phyloP scores from a whole-genome alignment of 2,113 vertebrate genomes.

The Corythaixoides concolor region DNA sequence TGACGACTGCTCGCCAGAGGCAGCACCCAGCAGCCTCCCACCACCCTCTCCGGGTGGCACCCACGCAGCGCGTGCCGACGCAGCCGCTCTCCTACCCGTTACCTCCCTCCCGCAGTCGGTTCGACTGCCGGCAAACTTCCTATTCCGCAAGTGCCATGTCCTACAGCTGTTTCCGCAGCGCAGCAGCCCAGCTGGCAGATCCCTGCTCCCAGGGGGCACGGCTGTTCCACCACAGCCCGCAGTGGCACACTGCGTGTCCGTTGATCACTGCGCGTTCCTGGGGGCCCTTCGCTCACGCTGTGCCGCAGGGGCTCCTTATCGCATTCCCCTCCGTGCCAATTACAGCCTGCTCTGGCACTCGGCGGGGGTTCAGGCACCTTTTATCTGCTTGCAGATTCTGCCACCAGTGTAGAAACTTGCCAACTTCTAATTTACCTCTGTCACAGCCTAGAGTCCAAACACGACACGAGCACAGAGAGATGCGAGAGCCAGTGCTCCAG shows the following conservation, averaged over 20 bases:
- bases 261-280: not conserved
- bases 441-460: not conserved
- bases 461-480: not conserved
- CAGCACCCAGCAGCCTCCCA: not conserved
- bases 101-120: no score
- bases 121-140: not conserved
- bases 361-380: not conserved
- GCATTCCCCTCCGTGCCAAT: not conserved
- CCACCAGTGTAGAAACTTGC: not conserved
- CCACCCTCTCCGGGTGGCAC: not conserved
- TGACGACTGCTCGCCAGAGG: not conserved
- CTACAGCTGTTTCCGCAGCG: not conserved
- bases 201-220: no score
- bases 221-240: not conserved
- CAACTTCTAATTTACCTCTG: not conserved
- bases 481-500: fast-evolving
- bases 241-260: fast-evolving
- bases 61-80: fast-evolving
- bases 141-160: not conserved
- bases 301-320: not conserved
- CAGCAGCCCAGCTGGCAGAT: not conserved
- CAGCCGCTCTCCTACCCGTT: not conserved
- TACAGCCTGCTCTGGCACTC: not conserved
- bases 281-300: not conserved
- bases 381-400: not conserved